These are phyloP conservation scores for Brachylomia viminalis DNA, from an alignment of 2,888 invertebrate genomes.

Conservation along the genomic window DNA sequence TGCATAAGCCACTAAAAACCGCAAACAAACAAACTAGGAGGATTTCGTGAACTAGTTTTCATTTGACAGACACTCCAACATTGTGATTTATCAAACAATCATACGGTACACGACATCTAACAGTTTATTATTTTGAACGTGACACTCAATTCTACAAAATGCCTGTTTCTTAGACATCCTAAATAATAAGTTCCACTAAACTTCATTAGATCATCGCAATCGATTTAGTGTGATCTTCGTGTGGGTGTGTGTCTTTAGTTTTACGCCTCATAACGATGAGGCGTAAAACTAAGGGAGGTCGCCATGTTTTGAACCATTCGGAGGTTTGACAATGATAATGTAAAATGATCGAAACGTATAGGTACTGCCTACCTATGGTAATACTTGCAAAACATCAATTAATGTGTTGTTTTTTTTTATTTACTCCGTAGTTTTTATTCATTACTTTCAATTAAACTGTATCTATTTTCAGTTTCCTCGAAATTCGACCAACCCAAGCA, in stretches of 20 bases:
- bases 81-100: background rate
- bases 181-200: slow-evolving; percentile 18
- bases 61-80: background rate
- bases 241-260: too few relatives aligned
- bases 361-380: background rate
- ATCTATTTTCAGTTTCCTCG: too few relatives aligned
- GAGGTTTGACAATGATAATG: background rate
- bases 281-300: background rate
- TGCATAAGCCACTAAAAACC: background rate
- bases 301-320: background rate
- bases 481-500: too few relatives aligned
- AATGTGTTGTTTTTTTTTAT: background rate
- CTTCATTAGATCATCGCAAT: slow-evolving; percentile 48
- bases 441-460: background rate
- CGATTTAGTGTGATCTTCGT: slow-evolving; percentile 41
- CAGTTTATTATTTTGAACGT: background rate
- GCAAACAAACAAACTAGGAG: background rate
- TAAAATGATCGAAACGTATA: background rate
- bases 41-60: background rate
- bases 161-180: background rate
- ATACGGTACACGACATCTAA: too few relatives aligned
- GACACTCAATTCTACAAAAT: background rate
- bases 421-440: background rate
- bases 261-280: slow-evolving; percentile 36
- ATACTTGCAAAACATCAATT: background rate